phyloP scores from a whole-genome alignment of 2,797 vertebrate genomes.

The Phataginus tricuspis region DNA sequence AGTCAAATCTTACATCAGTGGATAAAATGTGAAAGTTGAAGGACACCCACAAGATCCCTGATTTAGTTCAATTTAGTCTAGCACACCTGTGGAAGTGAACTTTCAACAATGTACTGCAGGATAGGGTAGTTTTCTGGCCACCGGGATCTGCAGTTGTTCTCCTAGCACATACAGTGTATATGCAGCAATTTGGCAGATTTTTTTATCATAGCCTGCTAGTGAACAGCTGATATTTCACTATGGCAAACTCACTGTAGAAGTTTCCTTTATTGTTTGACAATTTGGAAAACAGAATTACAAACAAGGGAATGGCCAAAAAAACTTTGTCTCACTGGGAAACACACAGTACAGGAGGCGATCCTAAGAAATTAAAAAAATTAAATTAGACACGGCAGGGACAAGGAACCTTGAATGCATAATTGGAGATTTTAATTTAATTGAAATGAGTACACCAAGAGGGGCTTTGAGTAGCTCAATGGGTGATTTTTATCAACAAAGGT shows the following conservation, averaged over 20 bases:
- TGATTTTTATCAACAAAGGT: slow-evolving; percentile 47
- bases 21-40: not conserved
- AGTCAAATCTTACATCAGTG: not conserved
- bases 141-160: not conserved
- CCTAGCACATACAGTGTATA: not conserved
- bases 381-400: not conserved
- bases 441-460: slow-evolving; percentile 28
- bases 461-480: not conserved
- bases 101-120: not conserved
- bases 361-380: slow-evolving; percentile 40
- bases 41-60: not conserved
- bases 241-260: not conserved
- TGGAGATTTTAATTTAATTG: slow-evolving; percentile 54
- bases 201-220: not conserved
- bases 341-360: not conserved
- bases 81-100: not conserved
- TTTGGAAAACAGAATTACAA: not conserved
- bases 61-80: not conserved
- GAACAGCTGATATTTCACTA: not conserved
- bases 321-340: slow-evolving; percentile 14
- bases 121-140: not conserved
- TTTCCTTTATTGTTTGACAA: not conserved
- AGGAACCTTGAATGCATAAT: not conserved
- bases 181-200: not conserved
- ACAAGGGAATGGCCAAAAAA: not conserved